These are phyloP conservation scores for Aphelenchoides avenae DNA, from an alignment of 1,140 invertebrate species.

Conservation along the genomic window DNA sequence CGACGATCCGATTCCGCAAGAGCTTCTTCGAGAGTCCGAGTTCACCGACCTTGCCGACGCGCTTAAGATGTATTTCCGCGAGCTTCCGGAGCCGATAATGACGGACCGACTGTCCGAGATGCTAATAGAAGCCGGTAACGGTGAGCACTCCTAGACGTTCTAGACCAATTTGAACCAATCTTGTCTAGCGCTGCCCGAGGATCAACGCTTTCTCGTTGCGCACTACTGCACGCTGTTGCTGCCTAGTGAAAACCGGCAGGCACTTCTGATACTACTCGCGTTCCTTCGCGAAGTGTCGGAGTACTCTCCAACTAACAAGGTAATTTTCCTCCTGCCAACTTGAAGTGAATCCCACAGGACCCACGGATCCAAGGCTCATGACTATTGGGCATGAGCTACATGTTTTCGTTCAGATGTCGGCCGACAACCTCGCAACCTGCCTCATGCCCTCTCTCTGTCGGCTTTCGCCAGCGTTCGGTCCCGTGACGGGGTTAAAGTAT, in stretches of 20 bases:
- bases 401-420: slow-evolving; percentile 18
- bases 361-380: background rate
- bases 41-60: slow-evolving; percentile 31
- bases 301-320: slow-evolving; percentile 15
- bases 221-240: slow-evolving; percentile 31
- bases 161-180: too few species aligned
- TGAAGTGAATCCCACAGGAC: background rate
- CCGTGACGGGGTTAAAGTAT: slow-evolving; percentile 1
- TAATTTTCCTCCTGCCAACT: slow-evolving; percentile 6
- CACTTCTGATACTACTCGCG: slow-evolving; percentile 17
- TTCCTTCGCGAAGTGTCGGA: slow-evolving; percentile 19
- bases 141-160: too few species aligned
- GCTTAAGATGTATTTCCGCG: slow-evolving; percentile 25
- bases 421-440: slow-evolving; percentile 28
- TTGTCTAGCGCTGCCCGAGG: slow-evolving; percentile 17
- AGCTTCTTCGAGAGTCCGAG: slow-evolving; percentile 21
- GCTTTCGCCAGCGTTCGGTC: slow-evolving; percentile 7
- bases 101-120: slow-evolving; percentile 19
- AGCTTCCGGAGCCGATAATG: slow-evolving; percentile 25
- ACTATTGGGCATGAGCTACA: background rate
- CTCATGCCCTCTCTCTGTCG: slow-evolving; percentile 32
- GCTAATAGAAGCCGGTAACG: slow-evolving; percentile 4
- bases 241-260: slow-evolving; percentile 29
- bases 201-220: slow-evolving; percentile 20
- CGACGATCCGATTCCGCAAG: slow-evolving; percentile 10